Base-by-base conservation (phyloP, 2,888 invertebrate genomes). In the Parascotia fuliginaria region DNA sequence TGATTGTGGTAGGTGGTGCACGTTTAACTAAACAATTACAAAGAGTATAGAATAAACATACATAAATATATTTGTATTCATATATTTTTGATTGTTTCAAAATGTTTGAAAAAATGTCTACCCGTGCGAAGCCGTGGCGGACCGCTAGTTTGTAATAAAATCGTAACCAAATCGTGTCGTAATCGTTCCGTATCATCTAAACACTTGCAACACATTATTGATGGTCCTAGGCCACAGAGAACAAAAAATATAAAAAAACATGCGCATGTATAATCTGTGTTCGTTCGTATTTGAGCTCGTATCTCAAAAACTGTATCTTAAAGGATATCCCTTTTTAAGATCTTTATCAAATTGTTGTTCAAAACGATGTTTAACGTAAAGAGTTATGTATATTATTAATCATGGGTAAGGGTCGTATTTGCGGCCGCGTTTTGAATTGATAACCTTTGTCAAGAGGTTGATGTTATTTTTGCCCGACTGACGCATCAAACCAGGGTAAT, bases 261-360 rank as follows among this genome's bases (percentile, higher is more conserved):
- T 11, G 13, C 3, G 19, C 14, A 9, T 44, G 55, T 52, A 60
- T 63, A 55, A 63, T 56, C 60, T 62, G 44, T 63, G 70, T 66
- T 52, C 44, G 46, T 49, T 56, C 60, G 56, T 70, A 54, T 66
- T 64, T 67, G 43, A 41, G 29, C 31, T 34, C 55, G 56, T 67
- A 67, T 70, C 71, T 67, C 65, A 49, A 53, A 60, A 67, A 70
- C 60, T 15, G 34, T 53, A 66, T 66, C 68, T 67, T 36, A 33
- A 48, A 51, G 22, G 43, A 37, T 34, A 37, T 29, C 16, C 19
- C 22, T 36, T 55, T 47, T 65, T 34, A 40, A 24, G 65, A 65
- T 65, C 37, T 37, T 48, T 31, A 69, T 69, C 66, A 31, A 34
- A 49, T 60, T 16, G 42, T 49, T 54, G 43, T 54, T 60, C 9